phyloP scores from a whole-genome alignment of 1,140 invertebrate species.

The Drosophila eugracilis region DNA sequence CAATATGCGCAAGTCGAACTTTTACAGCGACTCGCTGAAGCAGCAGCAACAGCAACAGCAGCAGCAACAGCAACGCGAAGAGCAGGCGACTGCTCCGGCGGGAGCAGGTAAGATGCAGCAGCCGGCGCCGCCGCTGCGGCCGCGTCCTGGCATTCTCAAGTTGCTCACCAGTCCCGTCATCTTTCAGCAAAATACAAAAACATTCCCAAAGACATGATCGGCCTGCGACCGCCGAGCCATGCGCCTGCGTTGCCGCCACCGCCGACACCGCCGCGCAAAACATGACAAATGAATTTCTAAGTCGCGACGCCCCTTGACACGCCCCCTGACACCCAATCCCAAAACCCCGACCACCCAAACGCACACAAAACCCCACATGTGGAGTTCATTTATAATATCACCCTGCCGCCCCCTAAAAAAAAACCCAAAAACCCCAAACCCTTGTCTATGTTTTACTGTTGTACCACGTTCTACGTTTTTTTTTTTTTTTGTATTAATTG shows the following conservation, averaged over 20 bases:
- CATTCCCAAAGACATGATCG: slow-evolving; percentile 85
- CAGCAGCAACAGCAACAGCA: slow-evolving; percentile 42
- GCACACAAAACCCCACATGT: slow-evolving; percentile 32
- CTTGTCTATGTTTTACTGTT: slow-evolving; percentile 31
- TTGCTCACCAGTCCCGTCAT: slow-evolving; percentile 83
- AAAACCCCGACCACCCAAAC: slow-evolving; percentile 5
- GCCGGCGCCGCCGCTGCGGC: slow-evolving; percentile 73
- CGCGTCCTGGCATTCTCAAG: slow-evolving; percentile 75
- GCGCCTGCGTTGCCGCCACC: slow-evolving; percentile 65
- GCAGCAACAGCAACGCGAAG: slow-evolving; percentile 37
- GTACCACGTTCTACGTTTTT: slow-evolving; percentile 44
- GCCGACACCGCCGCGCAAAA: slow-evolving; percentile 83
- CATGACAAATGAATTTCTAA: slow-evolving; percentile 85
- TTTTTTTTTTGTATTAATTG: slow-evolving; percentile 32
- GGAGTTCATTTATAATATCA: slow-evolving; percentile 14
- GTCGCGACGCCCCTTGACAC: slow-evolving; percentile 20
- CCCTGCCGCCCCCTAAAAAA: neutral
- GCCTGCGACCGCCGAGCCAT: slow-evolving; percentile 56
- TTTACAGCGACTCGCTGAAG: slow-evolving; percentile 63
- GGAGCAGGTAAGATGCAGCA: slow-evolving; percentile 52
- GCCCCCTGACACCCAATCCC: neutral
- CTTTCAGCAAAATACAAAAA: slow-evolving; percentile 85
- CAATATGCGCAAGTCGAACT: slow-evolving; percentile 66
- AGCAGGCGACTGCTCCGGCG: slow-evolving; percentile 54
- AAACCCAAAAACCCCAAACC: neutral